Percentiles rank a stretch among this genome's conserved stretches.
Evolutionary conservation across 92 coral and sea anemone species (phyloP).

Genomic region (Scolanthus callimorphus): DNA sequence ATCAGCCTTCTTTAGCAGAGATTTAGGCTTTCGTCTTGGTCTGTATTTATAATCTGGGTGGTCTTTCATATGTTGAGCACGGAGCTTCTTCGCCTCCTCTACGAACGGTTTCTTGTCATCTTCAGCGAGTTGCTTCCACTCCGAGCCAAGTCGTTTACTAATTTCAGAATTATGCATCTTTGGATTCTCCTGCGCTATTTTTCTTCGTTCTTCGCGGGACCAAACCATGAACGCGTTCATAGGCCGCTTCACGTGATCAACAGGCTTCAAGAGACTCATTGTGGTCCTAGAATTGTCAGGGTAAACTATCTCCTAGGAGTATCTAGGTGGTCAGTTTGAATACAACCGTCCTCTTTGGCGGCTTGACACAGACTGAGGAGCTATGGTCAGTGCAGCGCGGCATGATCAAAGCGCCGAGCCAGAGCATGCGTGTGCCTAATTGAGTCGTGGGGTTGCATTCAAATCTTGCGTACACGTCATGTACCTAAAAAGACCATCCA

Average conservation of each 20-base stretch:
- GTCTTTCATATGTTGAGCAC: conserved; percentile 98
- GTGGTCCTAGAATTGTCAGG: neutral
- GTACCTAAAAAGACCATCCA: conserved; percentile 94
- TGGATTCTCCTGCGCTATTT: conserved; percentile 98
- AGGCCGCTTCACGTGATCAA: conserved; percentile 93
- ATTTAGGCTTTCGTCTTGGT: conserved; percentile 98
- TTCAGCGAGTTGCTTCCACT: conserved; percentile 96
- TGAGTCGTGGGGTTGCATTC: conserved; percentile 68
- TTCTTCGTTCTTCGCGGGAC: conserved; percentile 96
- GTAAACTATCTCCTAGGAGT: conserved; percentile 66
- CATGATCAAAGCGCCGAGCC: conserved; percentile 69
- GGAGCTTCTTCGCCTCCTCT: conserved; percentile 91
- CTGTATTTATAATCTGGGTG: conserved; percentile 97
- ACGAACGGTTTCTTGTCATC: conserved; percentile 90
- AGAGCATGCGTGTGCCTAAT: conserved; percentile 95
- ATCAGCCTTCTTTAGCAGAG: conserved; percentile 92
- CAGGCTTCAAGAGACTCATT: conserved; percentile 60
- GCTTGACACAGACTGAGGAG: conserved; percentile 47
- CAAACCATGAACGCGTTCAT: conserved; percentile 99
- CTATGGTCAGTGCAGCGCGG: conserved; percentile 62
- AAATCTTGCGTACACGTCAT: conserved; percentile 72
- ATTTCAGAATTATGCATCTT: conserved; percentile 99
- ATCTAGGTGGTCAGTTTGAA: conserved; percentile 84
- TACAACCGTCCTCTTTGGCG: conserved; percentile 56
- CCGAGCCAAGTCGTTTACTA: conserved; percentile 93